A percentile compares a stretch with the other conserved stretches of the same genome.
Evolutionary conservation across 2,888 invertebrate species (phyloP).

Genomic region (Dryobota labecula): DNA sequence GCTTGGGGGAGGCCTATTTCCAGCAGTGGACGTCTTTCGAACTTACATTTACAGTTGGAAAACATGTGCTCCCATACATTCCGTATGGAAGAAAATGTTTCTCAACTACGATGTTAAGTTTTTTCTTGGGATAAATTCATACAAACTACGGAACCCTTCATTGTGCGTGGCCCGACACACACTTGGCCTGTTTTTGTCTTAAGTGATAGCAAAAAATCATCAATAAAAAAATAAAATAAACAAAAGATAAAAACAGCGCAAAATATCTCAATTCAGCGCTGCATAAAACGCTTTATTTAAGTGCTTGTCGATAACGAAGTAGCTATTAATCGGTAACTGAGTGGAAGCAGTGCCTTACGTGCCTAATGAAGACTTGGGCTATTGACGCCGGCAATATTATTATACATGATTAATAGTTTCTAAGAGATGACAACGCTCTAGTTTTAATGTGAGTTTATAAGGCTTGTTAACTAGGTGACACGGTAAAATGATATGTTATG

Average conservation of each 20-base stretch:
- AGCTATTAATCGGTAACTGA: conserved; percentile 56
- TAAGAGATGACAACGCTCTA: conserved; percentile 46
- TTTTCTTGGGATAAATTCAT: too few species aligned
- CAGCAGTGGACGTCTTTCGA: too few species aligned
- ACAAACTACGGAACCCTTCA: too few species aligned
- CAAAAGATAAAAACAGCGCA: not conserved
- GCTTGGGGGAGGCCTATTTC: too few species aligned
- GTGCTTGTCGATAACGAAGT: conserved; percentile 48
- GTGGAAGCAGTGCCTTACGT: conserved; percentile 52
- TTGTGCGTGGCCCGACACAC: too few species aligned
- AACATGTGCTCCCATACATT: too few species aligned
- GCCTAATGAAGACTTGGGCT: conserved; percentile 53
- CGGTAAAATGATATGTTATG: conserved; percentile 12
- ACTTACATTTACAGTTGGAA: too few species aligned
- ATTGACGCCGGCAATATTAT: conserved; percentile 52
- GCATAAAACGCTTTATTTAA: conserved; percentile 27
- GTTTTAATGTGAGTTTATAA: conserved; percentile 47
- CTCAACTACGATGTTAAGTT: too few species aligned
- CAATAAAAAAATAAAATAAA: not conserved
- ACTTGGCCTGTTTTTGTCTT: too few species aligned
- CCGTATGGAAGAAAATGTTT: too few species aligned
- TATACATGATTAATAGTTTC: conserved; percentile 64
- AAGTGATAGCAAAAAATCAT: too few species aligned
- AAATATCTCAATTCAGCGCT: conserved; percentile 14
- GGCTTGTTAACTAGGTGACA: conserved; percentile 36